phyloP scores from a whole-genome alignment of 2,888 invertebrate genomes.

The Drosophila picticornis region DNA sequence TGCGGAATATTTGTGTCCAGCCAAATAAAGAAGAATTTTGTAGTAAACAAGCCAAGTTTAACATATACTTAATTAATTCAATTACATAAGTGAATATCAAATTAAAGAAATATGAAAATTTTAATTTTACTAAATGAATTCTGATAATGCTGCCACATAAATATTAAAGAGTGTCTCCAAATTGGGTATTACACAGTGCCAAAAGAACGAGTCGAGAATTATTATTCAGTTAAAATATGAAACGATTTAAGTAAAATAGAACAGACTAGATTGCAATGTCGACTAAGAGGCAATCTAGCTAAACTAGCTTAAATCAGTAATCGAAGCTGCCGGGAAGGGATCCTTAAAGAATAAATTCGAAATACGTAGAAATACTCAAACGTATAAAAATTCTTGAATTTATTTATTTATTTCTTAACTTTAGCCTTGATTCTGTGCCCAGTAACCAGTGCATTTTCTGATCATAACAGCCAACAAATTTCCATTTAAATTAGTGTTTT shows the following conservation, averaged over 20 bases:
- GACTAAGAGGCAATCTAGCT: background rate
- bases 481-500: accelerated
- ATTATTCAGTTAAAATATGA: too few relatives aligned
- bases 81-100: conserved; percentile 18
- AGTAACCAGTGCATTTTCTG: background rate
- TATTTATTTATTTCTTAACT: background rate
- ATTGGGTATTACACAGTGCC: conserved; percentile 20
- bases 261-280: too few relatives aligned
- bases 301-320: background rate
- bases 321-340: background rate
- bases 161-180: background rate
- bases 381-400: too few relatives aligned
- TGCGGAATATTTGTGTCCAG: background rate
- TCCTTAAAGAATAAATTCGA: background rate
- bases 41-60: background rate
- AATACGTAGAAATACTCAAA: background rate
- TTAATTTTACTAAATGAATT: conserved; percentile 26
- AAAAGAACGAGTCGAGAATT: background rate
- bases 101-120: conserved; percentile 13
- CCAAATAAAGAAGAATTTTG: background rate
- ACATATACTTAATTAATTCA: background rate
- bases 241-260: too few relatives aligned
- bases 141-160: conserved; percentile 17
- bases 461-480: background rate
- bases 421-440: accelerated